Evolutionary conservation across 2,888 invertebrate species (phyloP).

Genomic region (Dendrolimus houi): DNA sequence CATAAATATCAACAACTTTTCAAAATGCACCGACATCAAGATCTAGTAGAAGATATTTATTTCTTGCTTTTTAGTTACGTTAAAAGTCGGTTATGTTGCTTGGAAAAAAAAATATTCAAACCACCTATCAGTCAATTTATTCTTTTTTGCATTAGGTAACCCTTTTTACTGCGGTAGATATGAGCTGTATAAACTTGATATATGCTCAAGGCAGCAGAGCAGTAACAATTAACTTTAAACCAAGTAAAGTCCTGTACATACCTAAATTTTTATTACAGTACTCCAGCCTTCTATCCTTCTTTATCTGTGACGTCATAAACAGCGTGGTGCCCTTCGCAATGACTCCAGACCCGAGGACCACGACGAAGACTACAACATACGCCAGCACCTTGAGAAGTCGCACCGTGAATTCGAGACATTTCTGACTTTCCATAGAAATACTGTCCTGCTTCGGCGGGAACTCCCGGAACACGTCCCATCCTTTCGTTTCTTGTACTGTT

Average conservation of each 20-base stretch:
- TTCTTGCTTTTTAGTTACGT: too few species aligned
- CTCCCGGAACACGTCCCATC: constrained; percentile 98
- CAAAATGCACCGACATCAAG: too few species aligned
- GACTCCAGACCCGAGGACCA: constrained; percentile 90
- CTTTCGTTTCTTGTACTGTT: constrained; percentile 91
- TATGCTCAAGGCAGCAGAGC: too few species aligned
- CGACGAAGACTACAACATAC: constrained; percentile 89
- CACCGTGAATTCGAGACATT: constrained; percentile 89
- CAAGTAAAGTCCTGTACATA: constrained; percentile 38
- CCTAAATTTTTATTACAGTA: constrained; percentile 92
- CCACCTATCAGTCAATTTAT: too few species aligned
- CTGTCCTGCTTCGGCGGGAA: constrained; percentile 92
- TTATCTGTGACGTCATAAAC: constrained; percentile 94
- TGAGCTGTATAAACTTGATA: too few species aligned
- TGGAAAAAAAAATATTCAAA: too few species aligned
- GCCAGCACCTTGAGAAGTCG: constrained; percentile 90
- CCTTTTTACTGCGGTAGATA: too few species aligned
- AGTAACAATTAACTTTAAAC: too few species aligned
- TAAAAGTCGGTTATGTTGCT: too few species aligned
- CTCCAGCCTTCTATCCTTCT: constrained; percentile 83
- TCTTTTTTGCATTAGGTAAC: too few species aligned
- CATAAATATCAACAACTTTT: too few species aligned
- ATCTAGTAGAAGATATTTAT: too few species aligned
- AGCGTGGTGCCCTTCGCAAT: constrained; percentile 92
- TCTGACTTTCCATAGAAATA: constrained; percentile 91